Evolutionary conservation across 30 jellyfish, hydroid and myxozoan genomes (phyloP).

Genomic region (Pelagia noctiluca): DNA sequence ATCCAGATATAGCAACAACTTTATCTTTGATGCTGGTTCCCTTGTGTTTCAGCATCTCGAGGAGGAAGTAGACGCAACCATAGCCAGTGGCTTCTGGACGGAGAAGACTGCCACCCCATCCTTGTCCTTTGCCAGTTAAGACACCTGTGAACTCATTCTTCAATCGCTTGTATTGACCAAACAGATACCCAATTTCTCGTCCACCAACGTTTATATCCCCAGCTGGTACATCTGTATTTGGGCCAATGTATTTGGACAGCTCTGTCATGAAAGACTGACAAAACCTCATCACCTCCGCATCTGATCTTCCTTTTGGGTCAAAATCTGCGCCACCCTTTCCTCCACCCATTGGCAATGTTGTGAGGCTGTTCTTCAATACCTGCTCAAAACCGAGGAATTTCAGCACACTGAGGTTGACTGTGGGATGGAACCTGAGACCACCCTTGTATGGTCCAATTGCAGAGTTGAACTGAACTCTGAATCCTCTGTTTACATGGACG

Average conservation of each 20-base stretch:
- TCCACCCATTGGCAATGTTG: conserved; percentile 95
- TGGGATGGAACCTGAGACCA: conserved; percentile 91
- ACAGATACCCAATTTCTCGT: conserved; percentile 86
- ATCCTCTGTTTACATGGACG: conserved; percentile 90
- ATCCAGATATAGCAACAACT: conserved; percentile 85
- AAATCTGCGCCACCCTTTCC: conserved; percentile 96
- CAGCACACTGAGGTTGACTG: conserved; percentile 84
- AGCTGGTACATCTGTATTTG: conserved; percentile 94
- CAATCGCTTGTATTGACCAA: conserved; percentile 91
- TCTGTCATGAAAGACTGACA: conserved; percentile 97
- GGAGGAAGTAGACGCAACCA: conserved; percentile 81
- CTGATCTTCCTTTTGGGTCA: conserved; percentile 90
- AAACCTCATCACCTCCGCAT: conserved; percentile 89
- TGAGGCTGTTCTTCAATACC: conserved; percentile 79
- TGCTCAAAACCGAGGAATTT: conserved; percentile 95
- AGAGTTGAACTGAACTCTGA: conserved; percentile 89
- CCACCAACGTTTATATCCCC: conserved; percentile 97
- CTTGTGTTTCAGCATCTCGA: conserved; percentile 71
- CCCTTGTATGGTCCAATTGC: conserved; percentile 97
- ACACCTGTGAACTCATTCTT: conserved; percentile 88
- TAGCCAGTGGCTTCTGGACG: conserved; percentile 98
- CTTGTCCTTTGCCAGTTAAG: conserved; percentile 88
- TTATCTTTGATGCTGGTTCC: conserved; percentile 53
- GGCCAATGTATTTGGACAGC: conserved; percentile 77
- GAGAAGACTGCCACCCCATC: conserved; percentile 93